Conservation (phyloP, 1,140 invertebrate species). For the Bombus pyrosoma region DNA sequence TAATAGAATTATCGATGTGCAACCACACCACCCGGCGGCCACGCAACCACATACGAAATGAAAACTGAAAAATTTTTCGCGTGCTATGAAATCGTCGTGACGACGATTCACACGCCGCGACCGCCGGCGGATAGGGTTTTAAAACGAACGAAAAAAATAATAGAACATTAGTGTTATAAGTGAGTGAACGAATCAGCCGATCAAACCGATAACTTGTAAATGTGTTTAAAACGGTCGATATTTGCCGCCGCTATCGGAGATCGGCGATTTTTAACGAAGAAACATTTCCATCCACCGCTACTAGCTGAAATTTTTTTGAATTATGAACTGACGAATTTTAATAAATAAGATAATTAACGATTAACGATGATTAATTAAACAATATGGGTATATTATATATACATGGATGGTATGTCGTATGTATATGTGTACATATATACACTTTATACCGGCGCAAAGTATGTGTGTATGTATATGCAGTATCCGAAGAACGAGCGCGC, state of each 20-base stretch:
- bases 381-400: conserved; percentile 76
- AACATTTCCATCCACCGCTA: conserved; percentile 80
- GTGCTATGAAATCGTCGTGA: conserved; percentile 11
- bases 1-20: conserved; percentile 76
- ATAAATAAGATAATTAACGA: conserved; percentile 72
- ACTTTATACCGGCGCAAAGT: conserved; percentile 76
- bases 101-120: conserved; percentile 47
- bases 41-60: neutral
- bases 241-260: conserved; percentile 42
- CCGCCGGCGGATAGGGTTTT: conserved; percentile 66
- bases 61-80: conserved; percentile 26
- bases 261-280: conserved; percentile 70
- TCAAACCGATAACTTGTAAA: conserved; percentile 72
- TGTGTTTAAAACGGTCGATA: conserved; percentile 68
- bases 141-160: conserved; percentile 54
- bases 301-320: conserved; percentile 68
- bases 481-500: conserved; percentile 55
- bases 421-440: conserved; percentile 82
- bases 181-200: conserved; percentile 64
- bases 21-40: conserved; percentile 64
- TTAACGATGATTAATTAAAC: conserved; percentile 73
- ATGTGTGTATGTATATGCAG: conserved; percentile 73
- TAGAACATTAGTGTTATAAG: conserved; percentile 66
- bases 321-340: conserved; percentile 72
- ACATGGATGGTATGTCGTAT: conserved; percentile 80